A percentile compares a stretch with the other conserved stretches of the same genome.
phyloP scores from a whole-genome alignment of 1,140 invertebrate species.

The Lycorma delicatula region DNA sequence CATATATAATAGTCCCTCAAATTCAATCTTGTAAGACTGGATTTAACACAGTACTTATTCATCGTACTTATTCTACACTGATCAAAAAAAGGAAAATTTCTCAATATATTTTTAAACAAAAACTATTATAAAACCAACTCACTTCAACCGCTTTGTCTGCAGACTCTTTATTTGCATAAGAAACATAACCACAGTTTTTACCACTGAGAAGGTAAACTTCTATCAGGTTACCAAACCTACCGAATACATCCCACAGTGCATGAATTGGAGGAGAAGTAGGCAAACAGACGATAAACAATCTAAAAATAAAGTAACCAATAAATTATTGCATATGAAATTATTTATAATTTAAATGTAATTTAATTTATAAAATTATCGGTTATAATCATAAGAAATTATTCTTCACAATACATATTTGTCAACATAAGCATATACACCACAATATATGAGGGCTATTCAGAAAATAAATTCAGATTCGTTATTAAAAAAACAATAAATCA shows the following conservation, averaged over 20 bases:
- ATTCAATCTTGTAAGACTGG: not conserved
- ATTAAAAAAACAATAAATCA: too few relatives aligned
- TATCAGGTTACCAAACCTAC: conserved; percentile 86
- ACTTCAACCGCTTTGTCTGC: conserved; percentile 71
- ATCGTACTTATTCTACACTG: not conserved
- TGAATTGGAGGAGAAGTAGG: conserved; percentile 68
- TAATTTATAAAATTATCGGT: too few relatives aligned
- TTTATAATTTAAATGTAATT: too few relatives aligned
- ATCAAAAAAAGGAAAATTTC: not conserved
- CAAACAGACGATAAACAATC: conserved; percentile 69
- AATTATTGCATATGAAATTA: too few relatives aligned
- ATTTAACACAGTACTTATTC: not conserved
- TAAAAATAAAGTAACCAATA: conserved; percentile 27
- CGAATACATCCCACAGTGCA: conserved; percentile 81
- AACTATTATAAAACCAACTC: conserved; percentile 15
- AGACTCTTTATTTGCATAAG: conserved; percentile 68
- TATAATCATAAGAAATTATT: too few relatives aligned
- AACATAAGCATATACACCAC: too few relatives aligned
- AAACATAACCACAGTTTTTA: conserved; percentile 86
- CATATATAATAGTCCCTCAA: not conserved
- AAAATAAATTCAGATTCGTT: too few relatives aligned
- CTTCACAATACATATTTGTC: too few relatives aligned
- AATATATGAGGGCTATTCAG: too few relatives aligned
- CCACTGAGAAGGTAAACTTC: conserved; percentile 83
- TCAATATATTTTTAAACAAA: conserved; percentile 7